A percentile compares a stretch with the other conserved stretches of the same genome.
Conservation (phyloP, 1,140 invertebrate species). For the Polypedilum pembai region DNA sequence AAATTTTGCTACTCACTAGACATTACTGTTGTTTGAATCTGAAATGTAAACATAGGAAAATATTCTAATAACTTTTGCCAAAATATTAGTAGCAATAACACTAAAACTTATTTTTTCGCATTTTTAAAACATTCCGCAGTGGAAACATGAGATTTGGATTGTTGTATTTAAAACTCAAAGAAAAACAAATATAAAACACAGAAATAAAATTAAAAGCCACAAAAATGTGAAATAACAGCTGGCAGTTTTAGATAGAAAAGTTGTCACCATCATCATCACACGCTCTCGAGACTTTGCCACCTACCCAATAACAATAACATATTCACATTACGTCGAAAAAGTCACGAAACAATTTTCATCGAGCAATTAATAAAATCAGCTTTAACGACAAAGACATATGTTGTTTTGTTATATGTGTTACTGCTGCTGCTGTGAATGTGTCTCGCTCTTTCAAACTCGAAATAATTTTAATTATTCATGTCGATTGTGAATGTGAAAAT, state of each 20-base stretch:
- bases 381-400: constrained; percentile 17
- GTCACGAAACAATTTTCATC: constrained; percentile 1
- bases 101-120: no score
- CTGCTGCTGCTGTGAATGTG: no score
- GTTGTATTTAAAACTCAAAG: not conserved
- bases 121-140: not conserved
- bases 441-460: no score
- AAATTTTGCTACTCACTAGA: not conserved
- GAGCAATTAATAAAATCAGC: constrained; percentile 13
- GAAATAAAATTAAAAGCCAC: constrained; percentile 5
- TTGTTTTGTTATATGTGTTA: not conserved
- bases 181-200: not conserved
- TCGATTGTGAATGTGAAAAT: no score
- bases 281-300: not conserved
- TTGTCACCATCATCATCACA: not conserved
- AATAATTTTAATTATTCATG: no score
- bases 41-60: not conserved
- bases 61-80: not conserved
- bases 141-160: constrained; percentile 2
- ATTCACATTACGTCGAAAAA: not conserved
- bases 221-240: constrained; percentile 8
- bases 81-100: not conserved
- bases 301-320: not conserved
- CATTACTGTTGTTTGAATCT: not conserved
- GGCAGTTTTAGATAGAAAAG: not conserved